Base-by-base conservation (phyloP, 2,888 invertebrate genomes). In the Piscicola geometra region DNA sequence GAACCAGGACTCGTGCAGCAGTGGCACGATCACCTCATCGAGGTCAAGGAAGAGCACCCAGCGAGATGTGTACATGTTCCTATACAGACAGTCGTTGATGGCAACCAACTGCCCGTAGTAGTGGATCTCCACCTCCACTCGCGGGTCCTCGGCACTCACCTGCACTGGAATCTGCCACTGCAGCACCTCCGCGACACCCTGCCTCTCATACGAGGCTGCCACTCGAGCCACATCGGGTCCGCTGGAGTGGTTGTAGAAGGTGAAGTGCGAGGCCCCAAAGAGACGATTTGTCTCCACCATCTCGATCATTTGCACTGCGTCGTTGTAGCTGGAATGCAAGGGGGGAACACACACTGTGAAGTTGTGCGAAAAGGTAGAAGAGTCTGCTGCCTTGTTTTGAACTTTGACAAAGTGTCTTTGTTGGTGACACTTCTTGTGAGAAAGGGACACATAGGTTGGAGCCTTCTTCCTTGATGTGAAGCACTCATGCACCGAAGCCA, bases 61-160 rank as follows among this genome's bases (percentile, higher is more conserved):
- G 15, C 76, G 60, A 25, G 77, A 74, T n/a, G 32, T 76, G 75
- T 77, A 76, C 75, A 79, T 77, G 71, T 80, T 72, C 21, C 80
- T 67, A 69, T 80, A 80, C 18, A 80, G 75, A 60, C 80, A 80
- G 66, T 80, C 80, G 70, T 80, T 78, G 30, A 80, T 66, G 0
- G 78, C 76, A 30, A 71, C 79, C 21, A 80, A 36, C 75, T 80
- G 80, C 1, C 70, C 80, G 56, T 77, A 80, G 72, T 80, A 80
- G 76, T 80, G 80, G 9, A 80, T 71, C 69, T 78, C 78, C 1
- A 76, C 72, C 36, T 69, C 75, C 15, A 36, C 35, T 0, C 18
- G 9, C 1, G 73, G 72, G 56, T 76, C 75, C 18, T 50, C 56
- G 1, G 78, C 76, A 33, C 79, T 77, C 1, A 78, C 77, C 32